A percentile compares a stretch with the other conserved stretches of the same genome.
Evolutionary conservation across 2,888 invertebrate genomes (phyloP).

Genomic region (Athalia cordata): DNA sequence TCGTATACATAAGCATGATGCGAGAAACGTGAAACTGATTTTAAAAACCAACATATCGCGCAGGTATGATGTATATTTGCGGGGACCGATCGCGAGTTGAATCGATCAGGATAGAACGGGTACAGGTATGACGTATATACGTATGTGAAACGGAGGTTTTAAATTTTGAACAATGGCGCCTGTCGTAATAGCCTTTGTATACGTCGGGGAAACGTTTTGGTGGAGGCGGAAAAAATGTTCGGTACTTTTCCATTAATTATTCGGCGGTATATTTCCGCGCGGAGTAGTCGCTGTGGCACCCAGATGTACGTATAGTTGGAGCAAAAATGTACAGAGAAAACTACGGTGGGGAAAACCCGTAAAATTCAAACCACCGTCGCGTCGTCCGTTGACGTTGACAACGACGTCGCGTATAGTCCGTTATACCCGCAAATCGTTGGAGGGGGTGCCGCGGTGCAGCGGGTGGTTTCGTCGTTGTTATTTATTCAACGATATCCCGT

Average conservation of each 20-base stretch:
- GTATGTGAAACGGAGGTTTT: background rate
- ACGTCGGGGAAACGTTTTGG: slow-evolving; percentile 20
- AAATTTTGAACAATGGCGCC: slow-evolving; percentile 12
- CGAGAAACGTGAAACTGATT: too few species aligned
- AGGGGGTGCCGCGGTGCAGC: background rate
- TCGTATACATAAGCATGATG: too few species aligned
- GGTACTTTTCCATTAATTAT: slow-evolving; percentile 35
- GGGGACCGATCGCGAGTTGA: background rate
- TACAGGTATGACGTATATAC: background rate
- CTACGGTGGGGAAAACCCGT: background rate
- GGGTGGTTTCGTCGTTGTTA: slow-evolving; percentile 7
- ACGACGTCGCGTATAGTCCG: background rate
- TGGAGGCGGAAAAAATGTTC: slow-evolving; percentile 18
- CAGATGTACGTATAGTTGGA: too few species aligned
- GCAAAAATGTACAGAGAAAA: background rate
- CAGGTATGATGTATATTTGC: background rate
- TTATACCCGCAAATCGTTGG: too few species aligned
- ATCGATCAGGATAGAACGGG: background rate
- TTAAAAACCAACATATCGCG: too few species aligned
- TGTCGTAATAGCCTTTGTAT: slow-evolving; percentile 23
- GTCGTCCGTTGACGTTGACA: slow-evolving; percentile 4
- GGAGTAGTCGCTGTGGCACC: too few species aligned
- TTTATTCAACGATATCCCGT: slow-evolving; percentile 20
- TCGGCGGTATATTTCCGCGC: background rate
- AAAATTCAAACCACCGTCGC: background rate